These are phyloP conservation scores for Nineta flava DNA, from an alignment of 2,888 invertebrate species.

Conservation along the genomic window DNA sequence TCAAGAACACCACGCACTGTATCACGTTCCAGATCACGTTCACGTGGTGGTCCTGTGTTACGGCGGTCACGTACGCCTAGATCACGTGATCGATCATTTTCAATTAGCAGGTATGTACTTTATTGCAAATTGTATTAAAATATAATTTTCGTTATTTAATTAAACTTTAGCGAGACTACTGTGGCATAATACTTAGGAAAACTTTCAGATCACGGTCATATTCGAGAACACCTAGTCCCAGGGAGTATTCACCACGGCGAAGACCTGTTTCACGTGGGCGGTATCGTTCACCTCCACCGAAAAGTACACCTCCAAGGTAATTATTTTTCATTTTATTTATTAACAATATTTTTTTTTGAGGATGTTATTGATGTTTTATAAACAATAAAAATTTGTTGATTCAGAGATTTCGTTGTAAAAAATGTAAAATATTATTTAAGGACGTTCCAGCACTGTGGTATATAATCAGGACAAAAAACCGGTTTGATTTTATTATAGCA, in stretches of 20 bases:
- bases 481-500: too few species aligned
- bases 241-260: constrained; percentile 24
- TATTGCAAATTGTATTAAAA: not conserved
- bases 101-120: constrained; percentile 33
- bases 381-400: too few species aligned
- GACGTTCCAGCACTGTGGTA: too few species aligned
- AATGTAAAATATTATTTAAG: not conserved
- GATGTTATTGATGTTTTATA: too few species aligned
- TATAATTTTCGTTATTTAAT: not conserved
- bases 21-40: constrained; percentile 20
- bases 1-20: constrained; percentile 20
- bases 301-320: constrained; percentile 22
- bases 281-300: constrained; percentile 31
- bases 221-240: constrained; percentile 39
- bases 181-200: not conserved
- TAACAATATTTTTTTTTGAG: too few species aligned
- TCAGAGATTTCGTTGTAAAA: not conserved
- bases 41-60: constrained; percentile 15
- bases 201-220: constrained; percentile 44
- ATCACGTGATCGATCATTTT: constrained; percentile 32
- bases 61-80: constrained; percentile 16
- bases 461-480: too few species aligned
- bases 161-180: too few species aligned
- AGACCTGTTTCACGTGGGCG: constrained; percentile 26
- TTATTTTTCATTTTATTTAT: not conserved